These are phyloP conservation scores for Gallinago paraguaiae DNA, from an alignment of 2,113 vertebrate genomes.

Conservation along the genomic window DNA sequence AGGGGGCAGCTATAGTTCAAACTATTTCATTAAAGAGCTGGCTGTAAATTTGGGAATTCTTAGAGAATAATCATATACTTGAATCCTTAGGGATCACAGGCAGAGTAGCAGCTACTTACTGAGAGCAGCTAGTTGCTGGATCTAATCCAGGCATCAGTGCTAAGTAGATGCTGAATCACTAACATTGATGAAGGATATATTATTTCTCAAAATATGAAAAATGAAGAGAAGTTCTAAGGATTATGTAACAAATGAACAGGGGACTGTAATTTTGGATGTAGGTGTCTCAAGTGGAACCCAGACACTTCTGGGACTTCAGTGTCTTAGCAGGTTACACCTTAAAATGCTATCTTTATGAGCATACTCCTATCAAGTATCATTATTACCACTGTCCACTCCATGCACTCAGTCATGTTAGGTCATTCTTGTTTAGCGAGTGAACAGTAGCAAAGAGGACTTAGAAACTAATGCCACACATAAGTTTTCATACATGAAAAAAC, in stretches of 20 bases:
- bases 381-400: not conserved
- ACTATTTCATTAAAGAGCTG: not conserved
- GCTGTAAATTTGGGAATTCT: not conserved
- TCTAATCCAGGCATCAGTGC: not conserved
- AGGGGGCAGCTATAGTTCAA: not conserved
- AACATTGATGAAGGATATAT: not conserved
- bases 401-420: not conserved
- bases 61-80: not conserved
- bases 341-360: constrained; percentile 12
- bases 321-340: constrained; percentile 2
- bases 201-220: not conserved
- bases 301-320: not conserved
- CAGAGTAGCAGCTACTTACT: not conserved
- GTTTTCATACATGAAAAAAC: not conserved
- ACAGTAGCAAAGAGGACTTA: not conserved
- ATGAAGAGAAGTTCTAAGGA: not conserved
- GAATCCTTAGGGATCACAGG: not conserved
- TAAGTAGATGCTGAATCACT: not conserved
- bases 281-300: not conserved
- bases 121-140: not conserved
- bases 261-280: not conserved
- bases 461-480: not conserved
- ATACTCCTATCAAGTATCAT: not conserved
- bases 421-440: not conserved
- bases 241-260: not conserved